These are phyloP conservation scores for Aulostomus chinensis DNA, from an alignment of 2,797 vertebrate species.

Conservation along the genomic window DNA sequence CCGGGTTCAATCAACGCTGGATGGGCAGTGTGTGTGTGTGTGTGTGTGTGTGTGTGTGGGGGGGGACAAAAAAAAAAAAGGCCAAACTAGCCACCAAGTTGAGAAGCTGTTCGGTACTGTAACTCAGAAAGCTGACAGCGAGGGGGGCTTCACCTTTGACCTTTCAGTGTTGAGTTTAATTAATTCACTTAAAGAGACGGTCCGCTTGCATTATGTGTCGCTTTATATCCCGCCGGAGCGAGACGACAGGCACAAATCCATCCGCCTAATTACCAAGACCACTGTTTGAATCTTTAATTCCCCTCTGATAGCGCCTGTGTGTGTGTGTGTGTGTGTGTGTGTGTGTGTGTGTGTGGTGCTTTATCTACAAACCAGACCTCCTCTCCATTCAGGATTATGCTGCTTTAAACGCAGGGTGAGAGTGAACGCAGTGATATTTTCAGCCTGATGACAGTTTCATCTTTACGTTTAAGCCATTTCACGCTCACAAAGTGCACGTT, in stretches of 20 bases:
- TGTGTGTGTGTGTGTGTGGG: background rate
- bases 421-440: constrained; percentile 5
- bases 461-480: background rate
- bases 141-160: constrained; percentile 72
- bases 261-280: constrained; percentile 67
- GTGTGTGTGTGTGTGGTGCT: constrained; percentile 23
- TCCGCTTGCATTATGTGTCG: constrained; percentile 52
- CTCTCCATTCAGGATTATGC: constrained; percentile 39
- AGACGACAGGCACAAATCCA: constrained; percentile 58
- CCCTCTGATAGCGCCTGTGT: constrained; percentile 38
- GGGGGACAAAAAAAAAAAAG: background rate
- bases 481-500: background rate
- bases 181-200: constrained; percentile 75
- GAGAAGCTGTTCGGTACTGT: background rate
- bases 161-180: constrained; percentile 74
- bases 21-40: constrained; percentile 7
- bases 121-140: constrained; percentile 7
- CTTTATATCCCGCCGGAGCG: constrained; percentile 39
- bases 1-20: constrained; percentile 38
- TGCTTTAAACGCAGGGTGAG: constrained; percentile 24
- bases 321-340: constrained; percentile 20
- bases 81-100: background rate
- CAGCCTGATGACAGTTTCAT: background rate
- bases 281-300: constrained; percentile 62
- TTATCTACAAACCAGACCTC: constrained; percentile 31